Percentiles rank a stretch among this genome's conserved stretches.
These are phyloP conservation scores for Neogale vison DNA, from an alignment of 2,113 vertebrate species.

Conservation along the genomic window DNA sequence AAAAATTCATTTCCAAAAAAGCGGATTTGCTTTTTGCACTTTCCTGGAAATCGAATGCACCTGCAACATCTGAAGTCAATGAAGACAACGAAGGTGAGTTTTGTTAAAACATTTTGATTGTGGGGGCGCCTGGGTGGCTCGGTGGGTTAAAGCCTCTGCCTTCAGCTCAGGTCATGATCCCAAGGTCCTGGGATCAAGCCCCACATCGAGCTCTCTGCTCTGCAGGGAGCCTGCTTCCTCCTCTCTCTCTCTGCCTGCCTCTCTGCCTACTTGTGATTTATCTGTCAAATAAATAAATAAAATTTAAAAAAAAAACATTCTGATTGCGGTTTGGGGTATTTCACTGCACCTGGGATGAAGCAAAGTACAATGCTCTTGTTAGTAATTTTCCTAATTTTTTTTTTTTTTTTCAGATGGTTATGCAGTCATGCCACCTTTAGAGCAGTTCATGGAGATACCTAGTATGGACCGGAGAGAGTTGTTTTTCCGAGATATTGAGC, in stretches of 20 bases:
- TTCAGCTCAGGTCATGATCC: too few species aligned
- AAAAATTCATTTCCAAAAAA: slow-evolving; percentile 96
- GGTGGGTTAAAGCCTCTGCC: too few species aligned
- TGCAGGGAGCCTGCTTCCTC: too few species aligned
- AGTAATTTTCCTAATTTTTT: neutral
- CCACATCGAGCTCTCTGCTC: too few species aligned
- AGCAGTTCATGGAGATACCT: slow-evolving; percentile 95
- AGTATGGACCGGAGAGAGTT: slow-evolving; percentile 90
- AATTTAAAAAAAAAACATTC: too few species aligned
- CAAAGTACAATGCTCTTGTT: fast-evolving
- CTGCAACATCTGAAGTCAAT: slow-evolving; percentile 81
- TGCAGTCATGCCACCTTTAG: slow-evolving; percentile 95
- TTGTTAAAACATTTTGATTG: neutral
- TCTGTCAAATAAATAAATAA: too few species aligned
- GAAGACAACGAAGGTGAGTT: slow-evolving; percentile 90
- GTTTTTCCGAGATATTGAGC: slow-evolving; percentile 95
- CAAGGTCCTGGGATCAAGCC: too few species aligned
- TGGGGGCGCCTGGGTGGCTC: too few species aligned
- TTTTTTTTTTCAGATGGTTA: slow-evolving; percentile 87
- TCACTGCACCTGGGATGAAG: neutral
- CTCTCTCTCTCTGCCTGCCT: too few species aligned
- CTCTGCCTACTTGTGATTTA: too few species aligned
- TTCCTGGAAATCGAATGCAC: slow-evolving; percentile 89
- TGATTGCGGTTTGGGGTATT: neutral
- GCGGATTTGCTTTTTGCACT: slow-evolving; percentile 95